Conservation (phyloP, 2,888 invertebrate species). For the Lepidocyrtoides sp. region DNA sequence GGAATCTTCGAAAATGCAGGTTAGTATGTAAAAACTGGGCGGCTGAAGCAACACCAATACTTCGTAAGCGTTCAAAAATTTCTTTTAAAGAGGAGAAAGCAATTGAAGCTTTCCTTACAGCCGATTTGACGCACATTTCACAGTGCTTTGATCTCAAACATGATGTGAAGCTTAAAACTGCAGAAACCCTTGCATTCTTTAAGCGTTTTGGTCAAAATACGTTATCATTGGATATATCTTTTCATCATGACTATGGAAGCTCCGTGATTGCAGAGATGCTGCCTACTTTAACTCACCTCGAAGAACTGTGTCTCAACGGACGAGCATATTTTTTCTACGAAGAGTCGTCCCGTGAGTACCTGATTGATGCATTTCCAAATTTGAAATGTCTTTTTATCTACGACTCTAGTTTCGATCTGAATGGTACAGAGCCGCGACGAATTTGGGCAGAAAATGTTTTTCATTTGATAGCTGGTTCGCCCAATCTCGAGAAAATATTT, state of each 20-base stretch:
- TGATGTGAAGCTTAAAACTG: conserved; percentile 66
- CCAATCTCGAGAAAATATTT: conserved; percentile 64
- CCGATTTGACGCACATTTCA: conserved; percentile 23
- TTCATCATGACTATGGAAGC: conserved; percentile 72
- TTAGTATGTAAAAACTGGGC: conserved; percentile 73
- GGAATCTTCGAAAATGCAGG: conserved; percentile 76
- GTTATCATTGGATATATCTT: conserved; percentile 72
- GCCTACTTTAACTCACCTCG: conserved; percentile 48
- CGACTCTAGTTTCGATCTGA: conserved; percentile 76
- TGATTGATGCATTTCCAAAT: conserved; percentile 52
- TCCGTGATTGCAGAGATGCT: conserved; percentile 46
- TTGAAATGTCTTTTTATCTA: conserved; percentile 76
- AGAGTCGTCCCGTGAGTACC: conserved; percentile 25
- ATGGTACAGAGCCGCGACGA: conserved; percentile 61
- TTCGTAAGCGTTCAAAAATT: conserved; percentile 69
- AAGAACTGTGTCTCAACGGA: conserved; percentile 78
- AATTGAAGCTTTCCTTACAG: neutral
- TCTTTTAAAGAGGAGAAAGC: conserved; percentile 41
- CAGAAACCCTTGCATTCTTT: conserved; percentile 51
- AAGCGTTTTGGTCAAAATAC: conserved; percentile 53
- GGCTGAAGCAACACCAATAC: conserved; percentile 41
- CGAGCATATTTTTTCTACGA: conserved; percentile 71
- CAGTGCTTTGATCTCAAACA: conserved; percentile 65
- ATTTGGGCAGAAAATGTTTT: conserved; percentile 78
- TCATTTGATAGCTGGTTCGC: conserved; percentile 65